Evolutionary conservation across 1,140 invertebrate species (phyloP), one percentile per base, ranked within the genome.

Genomic region (Drosophila quadrilineata): DNA sequence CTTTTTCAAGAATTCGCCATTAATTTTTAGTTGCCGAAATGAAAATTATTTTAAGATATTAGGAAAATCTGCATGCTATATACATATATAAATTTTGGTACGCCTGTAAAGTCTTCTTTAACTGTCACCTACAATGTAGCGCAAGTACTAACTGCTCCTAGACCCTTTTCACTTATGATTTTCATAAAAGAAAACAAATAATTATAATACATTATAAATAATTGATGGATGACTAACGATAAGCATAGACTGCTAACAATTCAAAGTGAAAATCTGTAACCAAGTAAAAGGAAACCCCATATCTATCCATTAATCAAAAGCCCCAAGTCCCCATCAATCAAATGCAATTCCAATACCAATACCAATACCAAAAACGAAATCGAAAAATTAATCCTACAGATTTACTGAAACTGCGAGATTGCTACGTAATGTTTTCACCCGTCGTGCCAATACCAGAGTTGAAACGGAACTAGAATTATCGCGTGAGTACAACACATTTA

Each of bases 401-500:
- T 94, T 98, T 89, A 97, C 96, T 91, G 97, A 99, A 94, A 98
- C 96, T 73, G 97, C 97, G 80, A 93, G 97, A 79, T 93, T 99
- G 87, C 93, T 99, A 91, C 95, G 96, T 92, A 97, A 94, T 92
- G 96, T 97, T 89, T 98, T 98, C 93, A 93, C 93, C 87, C 93
- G 94, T 87, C 93, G 94, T 88, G 93, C 94, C 77, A 93, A 95
- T 87, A 93, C 94, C 75, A 93, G 94, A 91, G 93, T 93, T 90
- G 93, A 93, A 92, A 92, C 94, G 90, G 96, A 97, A 90, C 93
- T 97, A 89, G 96, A 97, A 91, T 92, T 97, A 90, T 95, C 95
- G 89, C 96, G 96, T 97, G 94, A 97, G 96, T 97, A 92, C 82
- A 19, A 64, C 28, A 24, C 17, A 68, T 56, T 63, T 63, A 24